Conservation (phyloP, 2,797 vertebrate species). For the Ibycter americanus region DNA sequence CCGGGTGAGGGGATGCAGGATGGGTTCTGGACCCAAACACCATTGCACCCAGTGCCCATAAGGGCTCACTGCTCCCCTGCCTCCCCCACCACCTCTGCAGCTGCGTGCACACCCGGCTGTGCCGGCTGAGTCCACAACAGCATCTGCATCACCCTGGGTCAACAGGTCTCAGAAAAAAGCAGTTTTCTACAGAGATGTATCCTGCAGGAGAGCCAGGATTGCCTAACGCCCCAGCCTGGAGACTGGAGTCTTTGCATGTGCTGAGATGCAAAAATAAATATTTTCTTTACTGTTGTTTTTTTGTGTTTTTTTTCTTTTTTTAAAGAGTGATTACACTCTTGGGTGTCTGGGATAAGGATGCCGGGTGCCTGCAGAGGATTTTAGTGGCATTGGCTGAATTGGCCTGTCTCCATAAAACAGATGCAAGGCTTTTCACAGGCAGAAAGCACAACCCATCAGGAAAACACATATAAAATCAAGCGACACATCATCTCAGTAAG, state of each 20-base stretch:
- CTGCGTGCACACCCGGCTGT: fast-evolving
- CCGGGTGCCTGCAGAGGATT: fast-evolving
- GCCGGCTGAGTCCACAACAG: fast-evolving
- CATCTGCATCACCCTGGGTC: fast-evolving
- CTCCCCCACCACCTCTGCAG: background rate
- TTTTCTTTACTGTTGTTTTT: background rate
- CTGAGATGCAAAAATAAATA: background rate
- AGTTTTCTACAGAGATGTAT: background rate
- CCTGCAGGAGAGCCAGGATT: background rate
- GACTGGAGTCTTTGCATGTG: background rate
- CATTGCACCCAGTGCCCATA: fast-evolving
- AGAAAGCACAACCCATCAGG: background rate
- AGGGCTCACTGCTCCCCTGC: background rate
- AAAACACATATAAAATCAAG: background rate
- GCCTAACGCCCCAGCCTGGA: fast-evolving
- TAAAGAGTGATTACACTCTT: background rate
- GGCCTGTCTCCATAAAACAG: background rate
- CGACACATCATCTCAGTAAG: background rate
- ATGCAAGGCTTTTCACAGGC: background rate
- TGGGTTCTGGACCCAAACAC: background rate
- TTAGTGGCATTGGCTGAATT: background rate
- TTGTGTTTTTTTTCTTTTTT: background rate
- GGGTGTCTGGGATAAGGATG: background rate
- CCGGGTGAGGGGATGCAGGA: too few species aligned
- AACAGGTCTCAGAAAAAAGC: background rate